Percentiles rank a stretch among this genome's conserved stretches.
These are phyloP conservation scores for Lacanobia wlatinum DNA, from an alignment of 2,888 invertebrate genomes.

Conservation along the genomic window DNA sequence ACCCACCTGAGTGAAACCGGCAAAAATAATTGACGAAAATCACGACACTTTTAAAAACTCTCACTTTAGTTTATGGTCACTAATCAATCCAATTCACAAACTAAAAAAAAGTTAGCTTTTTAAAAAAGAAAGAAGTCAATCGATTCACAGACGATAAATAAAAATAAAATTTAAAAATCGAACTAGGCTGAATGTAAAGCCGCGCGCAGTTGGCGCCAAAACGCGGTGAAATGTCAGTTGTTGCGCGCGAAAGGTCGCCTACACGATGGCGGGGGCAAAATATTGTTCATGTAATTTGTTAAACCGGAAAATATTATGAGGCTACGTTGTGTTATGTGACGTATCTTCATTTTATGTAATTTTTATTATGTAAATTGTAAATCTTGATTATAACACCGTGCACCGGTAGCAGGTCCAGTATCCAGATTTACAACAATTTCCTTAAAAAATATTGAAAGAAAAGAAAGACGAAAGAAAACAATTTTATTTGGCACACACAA, in stretches of 20 bases:
- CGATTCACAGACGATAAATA: constrained; percentile 26
- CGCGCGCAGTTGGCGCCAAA: constrained; percentile 79
- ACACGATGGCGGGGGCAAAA: constrained; percentile 73
- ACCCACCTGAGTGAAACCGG: constrained; percentile 50
- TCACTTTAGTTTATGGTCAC: constrained; percentile 28
- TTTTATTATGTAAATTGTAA: constrained; percentile 3
- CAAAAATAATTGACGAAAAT: constrained; percentile 11
- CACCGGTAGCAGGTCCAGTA: not conserved
- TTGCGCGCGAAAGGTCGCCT: constrained; percentile 75
- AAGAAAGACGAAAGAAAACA: too few species aligned
- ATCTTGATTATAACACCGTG: not conserved
- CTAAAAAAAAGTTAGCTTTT: not conserved
- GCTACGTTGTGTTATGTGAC: constrained; percentile 48
- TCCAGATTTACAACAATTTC: not conserved
- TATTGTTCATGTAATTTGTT: constrained; percentile 63
- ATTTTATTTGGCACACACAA: too few species aligned
- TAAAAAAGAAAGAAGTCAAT: constrained; percentile 4
- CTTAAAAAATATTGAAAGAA: not conserved
- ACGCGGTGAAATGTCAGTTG: constrained; percentile 84
- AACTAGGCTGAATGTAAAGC: constrained; percentile 28
- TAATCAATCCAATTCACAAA: constrained; percentile 15
- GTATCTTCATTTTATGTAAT: constrained; percentile 33
- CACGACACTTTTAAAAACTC: constrained; percentile 49
- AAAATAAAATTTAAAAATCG: constrained; percentile 20
- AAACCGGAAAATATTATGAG: constrained; percentile 62